Base-by-base conservation (phyloP, 2,797 vertebrate species). In the Esox lucius region DNA sequence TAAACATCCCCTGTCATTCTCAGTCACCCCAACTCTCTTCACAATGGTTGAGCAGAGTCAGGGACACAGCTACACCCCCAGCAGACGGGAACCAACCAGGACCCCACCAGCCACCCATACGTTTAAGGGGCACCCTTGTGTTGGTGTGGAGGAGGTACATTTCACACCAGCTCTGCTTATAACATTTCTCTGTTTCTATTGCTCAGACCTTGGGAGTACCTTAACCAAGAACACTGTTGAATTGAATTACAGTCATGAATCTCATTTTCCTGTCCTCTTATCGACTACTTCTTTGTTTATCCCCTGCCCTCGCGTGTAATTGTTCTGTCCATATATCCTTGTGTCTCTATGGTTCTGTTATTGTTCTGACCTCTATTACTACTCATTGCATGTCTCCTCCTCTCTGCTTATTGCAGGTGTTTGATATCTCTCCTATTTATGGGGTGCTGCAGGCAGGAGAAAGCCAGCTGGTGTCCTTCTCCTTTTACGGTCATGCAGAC, bases 401-500 rank as follows among this genome's bases (percentile, higher is more conserved):
- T 68, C 16, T 7, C n/a, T 26, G 5, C 17, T 17, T 24, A 72
- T 5, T 74, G 4, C 80, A 99, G 97, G 93, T 97, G 1, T 99
- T 99, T 28, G 93, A 96, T 64, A 87, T 98, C 65, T 73, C 91
- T 75, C 97, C 96, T 0, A 84, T 92, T 7, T 90, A 80, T 0
- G 96, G 97, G 1, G 68, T 75, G 5, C 86, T 99, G 76, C 87
- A 65, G 62, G 96, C 97, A 0, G 91, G 93, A 0, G 87, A 95
- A n/a, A 91, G 85, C 69, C 92, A 95, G 83, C 74, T 74, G 3
- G 87, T 96, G 35, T 83, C 80, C 0, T 89, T 97, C 78, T 95
- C 90, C 24, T 98, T 98, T 91, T 96, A 95, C 0, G 96, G 96
- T 72, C 94, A 96, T 0, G 15, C 91, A 8, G 83, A 95, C 71